Percentiles rank a stretch among this genome's conserved stretches.
phyloP scores from a whole-genome alignment of 2,113 vertebrate species.

The Nanorana parkeri region DNA sequence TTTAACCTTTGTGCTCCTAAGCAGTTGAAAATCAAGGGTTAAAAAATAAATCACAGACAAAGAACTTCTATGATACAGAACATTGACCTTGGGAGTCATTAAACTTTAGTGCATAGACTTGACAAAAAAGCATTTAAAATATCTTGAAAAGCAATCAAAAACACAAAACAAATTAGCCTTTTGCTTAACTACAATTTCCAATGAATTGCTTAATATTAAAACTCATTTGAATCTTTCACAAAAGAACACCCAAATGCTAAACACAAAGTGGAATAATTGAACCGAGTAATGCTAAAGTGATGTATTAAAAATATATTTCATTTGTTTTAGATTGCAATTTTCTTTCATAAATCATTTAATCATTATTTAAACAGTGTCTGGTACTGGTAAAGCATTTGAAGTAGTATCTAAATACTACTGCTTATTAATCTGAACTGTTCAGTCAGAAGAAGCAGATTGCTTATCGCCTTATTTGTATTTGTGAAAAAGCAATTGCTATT shows the following conservation, averaged over 20 bases:
- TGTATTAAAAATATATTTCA: slow-evolving; percentile 59
- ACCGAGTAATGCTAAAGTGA: slow-evolving; percentile 56
- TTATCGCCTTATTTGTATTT: slow-evolving; percentile 53
- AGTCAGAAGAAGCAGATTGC: slow-evolving; percentile 51
- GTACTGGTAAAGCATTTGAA: slow-evolving; percentile 48
- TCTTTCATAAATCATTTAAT: slow-evolving; percentile 58
- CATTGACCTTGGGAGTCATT: slow-evolving; percentile 15
- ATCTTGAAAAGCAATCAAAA: slow-evolving; percentile 53
- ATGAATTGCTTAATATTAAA: slow-evolving; percentile 55
- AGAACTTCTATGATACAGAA: neutral
- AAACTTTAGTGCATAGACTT: slow-evolving; percentile 9
- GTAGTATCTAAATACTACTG: slow-evolving; percentile 53
- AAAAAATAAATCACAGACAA: neutral
- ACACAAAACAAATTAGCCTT: slow-evolving; percentile 57
- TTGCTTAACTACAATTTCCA: slow-evolving; percentile 55
- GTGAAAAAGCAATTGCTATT: slow-evolving; percentile 53
- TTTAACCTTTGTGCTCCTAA: too few relatives aligned
- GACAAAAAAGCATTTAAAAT: slow-evolving; percentile 40
- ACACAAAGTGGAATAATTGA: slow-evolving; percentile 56
- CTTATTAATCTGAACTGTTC: slow-evolving; percentile 56
- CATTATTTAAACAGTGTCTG: slow-evolving; percentile 55
- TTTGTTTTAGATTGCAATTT: slow-evolving; percentile 58
- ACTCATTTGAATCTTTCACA: slow-evolving; percentile 56
- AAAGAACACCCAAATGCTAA: slow-evolving; percentile 55
- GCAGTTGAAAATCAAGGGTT: neutral